Evolutionary conservation across 2,113 vertebrate species (phyloP), one percentile per base, ranked within the genome.

Genomic region (Vanacampus margaritifer): DNA sequence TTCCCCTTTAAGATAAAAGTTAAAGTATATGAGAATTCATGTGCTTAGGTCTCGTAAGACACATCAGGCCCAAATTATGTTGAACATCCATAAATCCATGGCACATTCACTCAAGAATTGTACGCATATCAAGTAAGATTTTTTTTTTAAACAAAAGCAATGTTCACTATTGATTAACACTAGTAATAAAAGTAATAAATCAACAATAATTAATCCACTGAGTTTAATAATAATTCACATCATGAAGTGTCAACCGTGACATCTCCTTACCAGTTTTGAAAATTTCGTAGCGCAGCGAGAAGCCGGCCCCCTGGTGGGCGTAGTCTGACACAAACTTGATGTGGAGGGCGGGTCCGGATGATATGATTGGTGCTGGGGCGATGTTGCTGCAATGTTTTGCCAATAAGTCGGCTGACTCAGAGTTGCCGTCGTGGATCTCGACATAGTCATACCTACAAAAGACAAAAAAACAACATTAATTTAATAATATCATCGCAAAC

Each of bases 331-430:
- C 96, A 81, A 99, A 99, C 78, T 95, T 97, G 88, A 99, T 97
- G 74, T 94, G 95, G 21, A 99, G 93, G 24, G 93, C 89, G 0
- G 95, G 94, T 19, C 97, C 96, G 0, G 97, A 98, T 24, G 97
- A 99, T 71, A 95, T 95, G 92, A 99, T 96, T 45, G 96, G 94
- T 0, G 96, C 93, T 0, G 97, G 97, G 32, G 97, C 97, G 13
- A 99, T 98, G 90, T 95, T 99, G 74, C 95, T 97, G 86, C 97
- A 99, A 89, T 98, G 96, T 75, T 95, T 98, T 71, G 95, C 97
- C 80, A 99, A 88, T 39, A 98, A 90, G 82, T 99, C 97, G 0
- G 94, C 94, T 0, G 87, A 80, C 43, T 97, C 96, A 0, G 91
- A 94, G 88, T 93, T 95, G 4, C 97, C 97, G 1, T 99, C 97